Evolutionary conservation across 1,140 invertebrate genomes (phyloP), one percentile per base, ranked within the genome.

Genomic region (Drosophila takahashii): DNA sequence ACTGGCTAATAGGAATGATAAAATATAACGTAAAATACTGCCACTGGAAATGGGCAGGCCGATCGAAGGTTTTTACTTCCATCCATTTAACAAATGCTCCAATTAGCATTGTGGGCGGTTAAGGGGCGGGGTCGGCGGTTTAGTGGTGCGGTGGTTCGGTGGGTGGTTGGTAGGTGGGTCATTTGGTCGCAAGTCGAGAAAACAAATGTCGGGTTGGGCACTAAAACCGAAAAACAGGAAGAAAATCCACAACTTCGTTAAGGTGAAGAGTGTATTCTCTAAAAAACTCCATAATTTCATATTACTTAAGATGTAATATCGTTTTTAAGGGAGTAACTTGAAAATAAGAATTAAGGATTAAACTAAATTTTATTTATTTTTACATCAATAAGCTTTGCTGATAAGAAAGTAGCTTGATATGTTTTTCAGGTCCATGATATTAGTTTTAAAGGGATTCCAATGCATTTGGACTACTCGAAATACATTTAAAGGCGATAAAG

Each of bases 11-110:
- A 29, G 59, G 32, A 54, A 42, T 42, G 48, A 53, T 53, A 42
- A 53, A 52, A 41, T 34, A n/a, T 18, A 15, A 52, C 7, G 4
- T 22, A 29, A 52, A 51, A 37, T 32, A 26, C n/a, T 72, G 62
- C 59, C 37, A 39, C 37, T 39, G 37, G 6, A 39, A 39, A 39
- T n/a, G n/a, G 37, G 37, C 37, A 15, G n/a, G n/a, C 37, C 71
- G 60, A 51, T 58, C 57, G 42, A 41, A 50, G 41, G 58, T 42
- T 47, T 53, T 51, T 53, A 60, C 22, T 22, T 22, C 22, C 22
- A 70, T 56, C 47, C 71, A 73, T 74, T 78, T 74, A 79, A 64
- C 75, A 79, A 79, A 79, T 62, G 76, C 64, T 80, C 77, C 76
- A 80, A 80, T 80, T 80, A 79, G 67, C 52, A 50, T 56, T 65